These are phyloP conservation scores for Brienomyrus longianalis DNA, from an alignment of 2,113 vertebrate genomes.

Conservation along the genomic window DNA sequence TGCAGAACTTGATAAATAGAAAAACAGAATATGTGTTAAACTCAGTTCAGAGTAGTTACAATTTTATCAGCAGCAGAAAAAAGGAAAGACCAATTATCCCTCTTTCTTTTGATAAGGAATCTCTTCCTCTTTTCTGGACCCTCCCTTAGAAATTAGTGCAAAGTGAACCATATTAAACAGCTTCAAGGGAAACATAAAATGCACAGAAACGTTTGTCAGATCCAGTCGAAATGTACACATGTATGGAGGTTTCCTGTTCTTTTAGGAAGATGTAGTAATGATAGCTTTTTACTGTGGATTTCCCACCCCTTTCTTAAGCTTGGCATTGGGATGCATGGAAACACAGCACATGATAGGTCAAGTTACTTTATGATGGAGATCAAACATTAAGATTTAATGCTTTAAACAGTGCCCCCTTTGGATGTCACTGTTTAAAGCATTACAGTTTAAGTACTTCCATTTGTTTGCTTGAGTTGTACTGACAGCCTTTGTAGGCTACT, in stretches of 20 bases:
- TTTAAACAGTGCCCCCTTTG: background rate
- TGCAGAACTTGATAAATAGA: background rate
- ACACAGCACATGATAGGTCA: background rate
- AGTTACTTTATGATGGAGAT: constrained; percentile 3
- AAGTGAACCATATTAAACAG: constrained; percentile 4
- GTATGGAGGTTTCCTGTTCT: constrained; percentile 19
- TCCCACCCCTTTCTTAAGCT: background rate
- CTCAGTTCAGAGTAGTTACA: background rate
- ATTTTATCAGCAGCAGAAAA: constrained; percentile 4
- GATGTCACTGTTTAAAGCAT: constrained; percentile 11
- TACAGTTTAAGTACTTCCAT: background rate
- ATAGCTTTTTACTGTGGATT: background rate
- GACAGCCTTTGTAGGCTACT: constrained; percentile 1
- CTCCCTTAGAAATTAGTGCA: constrained; percentile 14
- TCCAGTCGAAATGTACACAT: constrained; percentile 23
- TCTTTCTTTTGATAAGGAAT: constrained; percentile 6
- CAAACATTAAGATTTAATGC: constrained; percentile 14
- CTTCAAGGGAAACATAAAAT: constrained; percentile 9
- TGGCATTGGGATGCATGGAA: background rate
- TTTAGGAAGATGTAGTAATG: constrained; percentile 9
- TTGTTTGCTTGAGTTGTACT: constrained; percentile 2
- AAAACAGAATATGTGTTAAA: background rate
- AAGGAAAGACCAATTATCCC: constrained; percentile 17
- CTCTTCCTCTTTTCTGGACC: constrained; percentile 9
- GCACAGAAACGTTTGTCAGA: constrained; percentile 19